Conservation (phyloP, 2,888 invertebrate genomes). For the Chrysina gloriosa region DNA sequence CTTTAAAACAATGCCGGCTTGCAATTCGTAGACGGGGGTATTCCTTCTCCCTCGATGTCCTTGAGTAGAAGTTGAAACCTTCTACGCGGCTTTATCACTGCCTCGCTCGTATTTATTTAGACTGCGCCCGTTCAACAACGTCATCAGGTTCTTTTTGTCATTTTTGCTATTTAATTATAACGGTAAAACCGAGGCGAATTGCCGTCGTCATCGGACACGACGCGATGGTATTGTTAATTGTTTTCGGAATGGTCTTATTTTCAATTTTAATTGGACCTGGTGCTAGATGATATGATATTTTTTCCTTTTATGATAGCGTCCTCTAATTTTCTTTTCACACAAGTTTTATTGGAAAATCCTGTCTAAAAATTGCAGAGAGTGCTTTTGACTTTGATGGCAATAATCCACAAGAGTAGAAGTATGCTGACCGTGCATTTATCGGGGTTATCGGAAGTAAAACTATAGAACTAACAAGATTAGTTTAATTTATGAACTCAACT, state of each 20-base stretch:
- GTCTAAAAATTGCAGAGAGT: too few relatives aligned
- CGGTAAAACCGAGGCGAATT: constrained; percentile 15
- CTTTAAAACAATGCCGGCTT: constrained; percentile 43
- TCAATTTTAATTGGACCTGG: constrained; percentile 9
- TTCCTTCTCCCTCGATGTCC: constrained; percentile 7
- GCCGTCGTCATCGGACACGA: neutral
- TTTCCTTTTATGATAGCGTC: neutral
- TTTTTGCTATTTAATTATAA: constrained; percentile 34
- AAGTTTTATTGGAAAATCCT: too few relatives aligned
- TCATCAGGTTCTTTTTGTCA: constrained; percentile 22
- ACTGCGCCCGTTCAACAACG: neutral
- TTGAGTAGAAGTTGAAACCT: constrained; percentile 1
- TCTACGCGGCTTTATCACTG: neutral
- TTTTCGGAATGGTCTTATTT: constrained; percentile 30
- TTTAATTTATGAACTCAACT: too few relatives aligned
- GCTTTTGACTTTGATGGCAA: too few relatives aligned
- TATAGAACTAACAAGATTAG: too few relatives aligned
- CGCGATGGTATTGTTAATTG: constrained; percentile 26
- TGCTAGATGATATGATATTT: neutral
- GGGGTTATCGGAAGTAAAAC: too few relatives aligned
- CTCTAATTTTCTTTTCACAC: neutral
- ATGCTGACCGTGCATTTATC: too few relatives aligned
- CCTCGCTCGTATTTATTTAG: constrained; percentile 4
- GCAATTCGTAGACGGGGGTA: constrained; percentile 37
- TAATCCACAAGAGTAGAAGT: too few relatives aligned